Percentiles rank a stretch among this genome's conserved stretches.
Conservation (phyloP, 2,797 vertebrate species). For the Syngnathus rostellatus region DNA sequence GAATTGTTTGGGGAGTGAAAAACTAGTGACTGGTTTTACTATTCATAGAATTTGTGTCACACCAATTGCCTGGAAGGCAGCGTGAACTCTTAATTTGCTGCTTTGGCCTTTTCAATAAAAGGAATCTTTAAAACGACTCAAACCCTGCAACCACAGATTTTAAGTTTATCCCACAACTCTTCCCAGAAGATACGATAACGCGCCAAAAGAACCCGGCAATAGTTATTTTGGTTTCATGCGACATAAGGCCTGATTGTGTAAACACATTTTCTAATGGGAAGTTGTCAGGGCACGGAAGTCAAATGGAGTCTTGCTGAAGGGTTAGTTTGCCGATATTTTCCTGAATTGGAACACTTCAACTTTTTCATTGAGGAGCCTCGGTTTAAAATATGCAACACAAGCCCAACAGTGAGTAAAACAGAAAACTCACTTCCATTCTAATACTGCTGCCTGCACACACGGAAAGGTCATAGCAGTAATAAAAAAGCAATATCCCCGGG, state of each 20-base stretch:
- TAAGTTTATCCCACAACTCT: constrained; percentile 44
- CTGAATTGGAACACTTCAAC: too few relatives aligned
- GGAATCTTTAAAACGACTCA: constrained; percentile 48
- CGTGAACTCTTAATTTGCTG: constrained; percentile 5
- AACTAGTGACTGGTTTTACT: constrained; percentile 34
- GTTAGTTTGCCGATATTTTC: background rate
- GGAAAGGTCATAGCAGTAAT: constrained; percentile 33
- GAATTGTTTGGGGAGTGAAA: constrained; percentile 15
- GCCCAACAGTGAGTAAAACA: background rate
- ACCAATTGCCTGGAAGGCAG: background rate
- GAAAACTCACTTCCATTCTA: background rate
- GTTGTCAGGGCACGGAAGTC: constrained; percentile 13
- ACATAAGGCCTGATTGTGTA: constrained; percentile 21
- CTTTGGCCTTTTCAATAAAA: constrained; percentile 38
- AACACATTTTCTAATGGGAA: constrained; percentile 28
- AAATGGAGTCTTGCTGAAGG: constrained; percentile 24
- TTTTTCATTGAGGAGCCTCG: background rate
- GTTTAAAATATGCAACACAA: background rate
- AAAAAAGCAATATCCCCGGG: constrained; percentile 14
- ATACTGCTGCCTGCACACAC: background rate
- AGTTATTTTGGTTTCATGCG: constrained; percentile 15
- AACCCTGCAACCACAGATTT: constrained; percentile 52
- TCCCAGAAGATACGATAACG: constrained; percentile 29
- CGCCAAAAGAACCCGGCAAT: constrained; percentile 5
- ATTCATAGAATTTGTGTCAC: constrained; percentile 38